Conservation (phyloP, 1,140 invertebrate genomes). For the Harlomillsia oculata region DNA sequence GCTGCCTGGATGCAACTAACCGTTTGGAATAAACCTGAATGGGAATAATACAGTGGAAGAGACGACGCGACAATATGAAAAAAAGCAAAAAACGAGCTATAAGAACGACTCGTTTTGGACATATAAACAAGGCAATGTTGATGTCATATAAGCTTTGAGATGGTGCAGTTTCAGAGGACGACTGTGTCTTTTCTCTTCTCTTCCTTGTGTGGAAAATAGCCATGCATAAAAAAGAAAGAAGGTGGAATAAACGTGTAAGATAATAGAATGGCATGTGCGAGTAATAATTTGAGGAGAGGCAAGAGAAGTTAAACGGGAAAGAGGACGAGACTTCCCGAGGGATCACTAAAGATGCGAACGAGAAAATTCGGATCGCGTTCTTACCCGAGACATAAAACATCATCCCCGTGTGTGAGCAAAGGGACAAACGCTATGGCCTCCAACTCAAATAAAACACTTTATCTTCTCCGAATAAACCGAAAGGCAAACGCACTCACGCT, state of each 20-base stretch:
- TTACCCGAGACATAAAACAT: slow-evolving; percentile 17
- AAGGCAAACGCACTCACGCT: neutral
- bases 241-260: slow-evolving; percentile 23
- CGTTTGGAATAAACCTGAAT: no score
- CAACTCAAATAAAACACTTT: slow-evolving; percentile 13
- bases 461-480: slow-evolving; percentile 8
- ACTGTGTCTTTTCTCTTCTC: neutral
- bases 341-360: slow-evolving; percentile 25
- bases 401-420: slow-evolving; percentile 4
- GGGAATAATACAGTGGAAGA: no score
- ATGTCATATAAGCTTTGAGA: no score
- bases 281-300: slow-evolving; percentile 27
- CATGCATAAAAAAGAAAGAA: slow-evolving; percentile 5
- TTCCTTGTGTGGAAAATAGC: slow-evolving; percentile 1
- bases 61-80: no score
- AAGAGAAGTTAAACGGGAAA: slow-evolving; percentile 24
- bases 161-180: neutral
- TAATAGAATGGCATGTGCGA: slow-evolving; percentile 28
- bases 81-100: no score
- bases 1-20: no score
- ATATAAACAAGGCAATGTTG: no score
- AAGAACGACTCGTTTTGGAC: no score
- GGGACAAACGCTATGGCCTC: slow-evolving; percentile 8
- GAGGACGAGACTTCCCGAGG: slow-evolving; percentile 14
- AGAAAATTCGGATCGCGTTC: slow-evolving; percentile 22